Evolutionary conservation across 2,888 invertebrate genomes (phyloP).

Genomic region (Himalopsyche japonica): DNA sequence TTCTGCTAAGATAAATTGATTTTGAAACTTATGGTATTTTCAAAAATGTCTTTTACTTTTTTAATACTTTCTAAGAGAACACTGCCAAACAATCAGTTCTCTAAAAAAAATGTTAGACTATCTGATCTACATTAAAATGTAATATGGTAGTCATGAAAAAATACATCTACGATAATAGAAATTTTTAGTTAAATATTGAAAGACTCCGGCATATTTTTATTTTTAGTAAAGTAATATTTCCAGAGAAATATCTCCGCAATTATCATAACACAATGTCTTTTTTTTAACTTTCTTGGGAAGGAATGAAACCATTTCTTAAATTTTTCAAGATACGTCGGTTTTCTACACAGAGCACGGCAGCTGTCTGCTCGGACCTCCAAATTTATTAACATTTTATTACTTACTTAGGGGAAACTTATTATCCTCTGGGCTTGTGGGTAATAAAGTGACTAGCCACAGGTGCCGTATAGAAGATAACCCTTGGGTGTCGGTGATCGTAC

Average conservation of each 20-base stretch:
- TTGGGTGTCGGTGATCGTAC: background rate
- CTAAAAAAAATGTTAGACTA: no score
- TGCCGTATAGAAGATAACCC: background rate
- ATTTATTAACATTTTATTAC: constrained; percentile 5
- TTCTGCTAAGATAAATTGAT: no score
- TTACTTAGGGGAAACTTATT: background rate
- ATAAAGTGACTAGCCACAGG: background rate
- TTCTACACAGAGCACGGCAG: background rate
- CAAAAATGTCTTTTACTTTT: no score
- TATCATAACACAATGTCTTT: background rate
- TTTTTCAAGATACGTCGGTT: background rate
- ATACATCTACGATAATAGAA: no score
- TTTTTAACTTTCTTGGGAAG: background rate
- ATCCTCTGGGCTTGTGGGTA: background rate
- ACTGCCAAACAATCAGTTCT: no score
- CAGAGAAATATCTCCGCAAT: background rate
- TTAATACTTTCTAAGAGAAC: no score
- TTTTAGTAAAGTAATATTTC: no score
- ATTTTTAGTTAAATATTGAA: no score
- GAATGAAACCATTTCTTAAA: background rate
- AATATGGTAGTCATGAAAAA: no score
- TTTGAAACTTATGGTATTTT: no score
- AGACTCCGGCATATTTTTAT: no score
- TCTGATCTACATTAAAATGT: no score
- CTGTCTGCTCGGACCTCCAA: background rate